phyloP scores from a whole-genome alignment of 2,797 vertebrate genomes.

The Paramormyrops hopkinsi region DNA sequence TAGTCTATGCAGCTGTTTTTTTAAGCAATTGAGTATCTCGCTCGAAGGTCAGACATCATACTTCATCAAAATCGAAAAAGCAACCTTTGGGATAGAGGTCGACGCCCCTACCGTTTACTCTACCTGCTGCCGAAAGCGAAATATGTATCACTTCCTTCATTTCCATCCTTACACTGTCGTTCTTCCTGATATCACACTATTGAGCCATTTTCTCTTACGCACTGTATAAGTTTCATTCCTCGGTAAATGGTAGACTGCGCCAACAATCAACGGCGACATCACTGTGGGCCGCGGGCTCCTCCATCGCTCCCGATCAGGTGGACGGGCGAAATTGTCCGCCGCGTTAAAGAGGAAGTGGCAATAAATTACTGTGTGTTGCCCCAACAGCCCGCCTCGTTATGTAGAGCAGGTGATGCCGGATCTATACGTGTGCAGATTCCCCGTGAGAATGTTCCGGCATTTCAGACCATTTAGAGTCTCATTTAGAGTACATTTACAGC shows the following conservation, averaged over 20 bases:
- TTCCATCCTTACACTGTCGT: background rate
- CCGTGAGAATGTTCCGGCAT: background rate
- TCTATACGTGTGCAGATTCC: background rate
- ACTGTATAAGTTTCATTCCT: background rate
- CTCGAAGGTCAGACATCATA: background rate
- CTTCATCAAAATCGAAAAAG: background rate
- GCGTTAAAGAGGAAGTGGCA: constrained; percentile 1
- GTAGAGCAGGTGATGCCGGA: constrained; percentile 12
- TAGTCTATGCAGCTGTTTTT: background rate
- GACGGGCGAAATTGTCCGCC: background rate
- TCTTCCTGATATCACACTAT: background rate
- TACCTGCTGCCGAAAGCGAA: background rate
- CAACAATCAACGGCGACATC: background rate
- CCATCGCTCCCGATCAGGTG: background rate
- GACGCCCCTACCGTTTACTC: background rate
- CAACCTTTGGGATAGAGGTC: background rate
- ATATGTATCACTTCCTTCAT: background rate
- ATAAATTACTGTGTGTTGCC: constrained; percentile 10
- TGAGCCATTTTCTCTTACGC: background rate
- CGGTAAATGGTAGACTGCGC: background rate
- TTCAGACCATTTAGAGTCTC: constrained; percentile 14
- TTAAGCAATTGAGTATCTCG: background rate
- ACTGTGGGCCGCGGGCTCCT: background rate
- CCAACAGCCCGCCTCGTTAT: background rate
- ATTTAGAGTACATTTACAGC: constrained; percentile 10